Evolutionary conservation across 2,113 vertebrate species (phyloP).

Genomic region (Sitta europaea): DNA sequence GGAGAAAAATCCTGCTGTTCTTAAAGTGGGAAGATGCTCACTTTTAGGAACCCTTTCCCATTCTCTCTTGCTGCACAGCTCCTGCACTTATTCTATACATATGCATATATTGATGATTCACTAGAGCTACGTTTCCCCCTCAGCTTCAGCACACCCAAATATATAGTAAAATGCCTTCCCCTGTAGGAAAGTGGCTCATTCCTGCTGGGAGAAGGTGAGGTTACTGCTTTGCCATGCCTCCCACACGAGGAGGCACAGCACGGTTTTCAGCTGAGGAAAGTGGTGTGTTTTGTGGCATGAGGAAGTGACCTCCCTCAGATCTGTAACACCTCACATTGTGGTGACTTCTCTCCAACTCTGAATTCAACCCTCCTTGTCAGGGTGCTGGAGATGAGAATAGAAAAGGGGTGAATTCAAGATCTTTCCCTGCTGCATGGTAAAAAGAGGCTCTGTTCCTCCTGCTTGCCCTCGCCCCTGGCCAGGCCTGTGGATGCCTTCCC

Average conservation of each 20-base stretch:
- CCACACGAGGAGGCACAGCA: not conserved
- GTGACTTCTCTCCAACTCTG: not conserved
- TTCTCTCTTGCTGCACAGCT: not conserved
- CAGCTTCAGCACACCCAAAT: not conserved
- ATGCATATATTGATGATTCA: not conserved
- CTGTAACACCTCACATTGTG: not conserved
- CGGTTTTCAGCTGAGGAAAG: not conserved
- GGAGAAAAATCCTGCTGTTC: not conserved
- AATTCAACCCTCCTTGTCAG: not conserved
- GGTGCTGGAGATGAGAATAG: not conserved
- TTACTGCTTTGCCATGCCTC: not conserved
- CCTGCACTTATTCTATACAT: not conserved
- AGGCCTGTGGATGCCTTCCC: not conserved
- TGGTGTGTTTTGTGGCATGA: not conserved
- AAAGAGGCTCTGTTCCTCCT: not conserved
- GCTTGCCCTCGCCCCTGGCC: not conserved
- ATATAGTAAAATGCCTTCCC: not conserved
- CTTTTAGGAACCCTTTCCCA: not conserved
- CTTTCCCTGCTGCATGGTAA: not conserved
- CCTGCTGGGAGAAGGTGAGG: not conserved
- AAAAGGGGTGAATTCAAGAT: not conserved
- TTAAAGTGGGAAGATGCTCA: not conserved
- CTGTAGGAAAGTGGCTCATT: not conserved
- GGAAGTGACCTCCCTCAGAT: not conserved
- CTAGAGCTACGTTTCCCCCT: not conserved